Evolutionary conservation across 1,140 invertebrate species (phyloP), one percentile per base, ranked within the genome.

Genomic region (Xylocopa sonorina): DNA sequence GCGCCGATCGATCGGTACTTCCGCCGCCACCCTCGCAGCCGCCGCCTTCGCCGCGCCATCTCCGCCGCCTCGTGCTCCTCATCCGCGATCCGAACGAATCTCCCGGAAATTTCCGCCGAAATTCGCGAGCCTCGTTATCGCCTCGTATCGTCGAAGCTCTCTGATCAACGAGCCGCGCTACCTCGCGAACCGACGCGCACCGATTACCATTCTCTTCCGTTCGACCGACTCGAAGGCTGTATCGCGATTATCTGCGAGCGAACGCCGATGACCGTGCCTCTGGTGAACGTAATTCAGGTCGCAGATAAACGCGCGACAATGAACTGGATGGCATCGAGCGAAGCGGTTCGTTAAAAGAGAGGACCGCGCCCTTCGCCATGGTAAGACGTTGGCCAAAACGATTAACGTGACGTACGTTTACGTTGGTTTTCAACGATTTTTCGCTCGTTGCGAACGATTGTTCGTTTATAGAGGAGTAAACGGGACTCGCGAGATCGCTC

Each of bases 161-260:
- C n/a, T 57, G 38, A 73, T 73, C 72, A 32, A 1, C n/a, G 38
- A 21, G 27, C 3, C 38, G 27, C 10, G 32, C 12, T 27, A 32
- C 1, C 21, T 3, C 27, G 9, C 27, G 29, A 38, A 60, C 41
- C 64, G 21, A 38, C 4, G n/a, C 27, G 29, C 21, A 51, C 16
- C 67, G 67, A 38, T 60, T 24, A 21, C n/a, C 7, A 21, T 10
- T 57, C 46, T 55, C 51, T 29, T 29, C 10, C n/a, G n/a, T n/a
- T n/a, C n/a, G n/a, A n/a, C n/a, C n/a, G n/a, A n/a, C n/a, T n/a
- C n/a, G n/a, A n/a, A n/a, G n/a, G n/a, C n/a, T 38, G 57, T 55
- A 51, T 76, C 72, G 78, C 62, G 82, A 75, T 73, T 78, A 51
- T 58, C 75, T 57, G 82, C 73, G 81, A 84, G 71, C 80, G 71